Base-by-base conservation (phyloP, 2,797 vertebrate genomes). In the Octomys mimax region DNA sequence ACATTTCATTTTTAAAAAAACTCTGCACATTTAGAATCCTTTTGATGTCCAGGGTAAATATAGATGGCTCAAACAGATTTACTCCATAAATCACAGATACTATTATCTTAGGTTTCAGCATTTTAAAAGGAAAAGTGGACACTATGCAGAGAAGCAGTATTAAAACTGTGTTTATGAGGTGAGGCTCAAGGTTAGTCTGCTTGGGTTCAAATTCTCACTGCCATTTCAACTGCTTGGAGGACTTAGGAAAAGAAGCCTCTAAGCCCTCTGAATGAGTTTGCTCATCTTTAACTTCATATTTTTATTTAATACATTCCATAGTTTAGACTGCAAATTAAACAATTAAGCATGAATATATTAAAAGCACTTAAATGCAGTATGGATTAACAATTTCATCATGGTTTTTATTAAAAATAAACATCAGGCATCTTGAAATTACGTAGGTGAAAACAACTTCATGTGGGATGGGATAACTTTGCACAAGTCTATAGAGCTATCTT, bases 31-130 rank as follows among this genome's bases (percentile, higher is more conserved):
- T 79, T 42, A 78, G 57, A 84, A 36, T 80, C 54, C 88, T 91
- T 97, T 94, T 96, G 92, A 95, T 97, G 82, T 92, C 78, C 82
- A 77, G 73, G 6, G 42, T 94, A 94, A 93, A 73, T 86, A 70
- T 24, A 79, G 49, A 73, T 57, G 49, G 42, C 52, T 64, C 36
- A 77, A 92, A 79, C 28, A 54, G 68, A 39, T 66, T 87, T 84
- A 75, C 18, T 89, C 77, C 73, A 52, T 52, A 93, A 89, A 62
- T 10, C 19, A 16, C n/a, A 81, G 87, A 84, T 54, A 84, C 61
- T 0, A 2, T 95, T 95, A 96, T 93, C 81, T 95, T 39, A 31
- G 42, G 22, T 70, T n/a, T 68, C 73, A 61, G 28, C 16, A 13
- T 86, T 94, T 92, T 79, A 33, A 82, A 81, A 89, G 59, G 68